These are phyloP conservation scores for Dasypogon diadema DNA, from an alignment of 2,888 invertebrate genomes.

Conservation along the genomic window DNA sequence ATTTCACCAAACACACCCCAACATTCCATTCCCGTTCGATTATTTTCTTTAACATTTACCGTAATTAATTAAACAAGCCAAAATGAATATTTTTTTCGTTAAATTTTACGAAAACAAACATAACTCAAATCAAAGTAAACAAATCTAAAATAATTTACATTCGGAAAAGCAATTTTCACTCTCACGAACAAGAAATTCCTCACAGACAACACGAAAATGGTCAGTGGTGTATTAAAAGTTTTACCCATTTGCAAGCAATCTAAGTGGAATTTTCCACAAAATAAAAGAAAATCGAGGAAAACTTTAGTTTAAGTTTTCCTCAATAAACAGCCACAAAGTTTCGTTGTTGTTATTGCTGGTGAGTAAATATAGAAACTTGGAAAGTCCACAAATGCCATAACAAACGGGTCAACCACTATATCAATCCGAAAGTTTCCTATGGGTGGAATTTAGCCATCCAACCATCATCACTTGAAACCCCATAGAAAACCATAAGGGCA, in stretches of 20 bases:
- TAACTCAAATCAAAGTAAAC: too few relatives aligned
- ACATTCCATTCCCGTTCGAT: too few relatives aligned
- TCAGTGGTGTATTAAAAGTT: conserved; percentile 27
- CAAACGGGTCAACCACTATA: conserved; percentile 42
- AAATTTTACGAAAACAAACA: too few relatives aligned
- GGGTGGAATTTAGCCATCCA: conserved; percentile 16
- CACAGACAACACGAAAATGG: background rate
- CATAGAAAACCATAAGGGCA: conserved; percentile 22
- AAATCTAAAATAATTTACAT: too few relatives aligned
- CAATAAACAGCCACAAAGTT: conserved; percentile 33
- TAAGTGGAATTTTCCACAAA: conserved; percentile 10
- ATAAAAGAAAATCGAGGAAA: background rate
- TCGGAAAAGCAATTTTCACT: too few relatives aligned
- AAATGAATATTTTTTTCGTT: too few relatives aligned
- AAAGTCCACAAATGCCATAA: conserved; percentile 41
- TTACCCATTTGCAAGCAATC: conserved; percentile 5
- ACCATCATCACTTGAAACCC: conserved; percentile 28
- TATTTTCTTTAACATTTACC: too few relatives aligned
- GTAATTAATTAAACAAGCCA: too few relatives aligned
- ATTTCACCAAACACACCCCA: too few relatives aligned
- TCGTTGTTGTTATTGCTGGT: conserved; percentile 37
- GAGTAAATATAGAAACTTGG: conserved; percentile 43
- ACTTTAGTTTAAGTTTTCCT: conserved; percentile 23
- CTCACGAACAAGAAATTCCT: too few relatives aligned
- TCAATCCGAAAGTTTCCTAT: conserved; percentile 41